phyloP scores from a whole-genome alignment of 2,888 invertebrate species.

The Diaphora mendica region DNA sequence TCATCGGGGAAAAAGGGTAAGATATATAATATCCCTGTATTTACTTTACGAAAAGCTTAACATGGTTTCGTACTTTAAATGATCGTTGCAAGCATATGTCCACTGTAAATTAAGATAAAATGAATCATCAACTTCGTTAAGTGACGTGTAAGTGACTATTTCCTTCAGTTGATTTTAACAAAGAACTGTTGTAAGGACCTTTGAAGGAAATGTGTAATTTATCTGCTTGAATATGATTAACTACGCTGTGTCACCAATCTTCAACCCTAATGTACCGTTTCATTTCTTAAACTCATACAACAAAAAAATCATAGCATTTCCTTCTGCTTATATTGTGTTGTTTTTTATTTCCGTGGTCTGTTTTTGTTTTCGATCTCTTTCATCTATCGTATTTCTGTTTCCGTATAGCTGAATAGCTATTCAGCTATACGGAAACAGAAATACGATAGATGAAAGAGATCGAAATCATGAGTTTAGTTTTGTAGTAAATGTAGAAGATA shows the following conservation, averaged over 20 bases:
- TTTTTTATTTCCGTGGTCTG: background rate
- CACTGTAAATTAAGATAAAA: slow-evolving; percentile 8
- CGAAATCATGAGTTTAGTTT: background rate
- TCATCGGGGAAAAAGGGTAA: background rate
- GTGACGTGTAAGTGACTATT: slow-evolving; percentile 37
- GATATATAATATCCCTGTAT: background rate
- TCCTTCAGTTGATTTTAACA: slow-evolving; percentile 32
- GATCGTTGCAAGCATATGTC: background rate
- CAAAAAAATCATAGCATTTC: background rate
- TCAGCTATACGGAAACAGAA: too few relatives aligned
- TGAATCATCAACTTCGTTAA: slow-evolving; percentile 23
- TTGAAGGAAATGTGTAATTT: slow-evolving; percentile 44
- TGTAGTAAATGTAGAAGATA: too few relatives aligned
- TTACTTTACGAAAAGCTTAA: too few relatives aligned
- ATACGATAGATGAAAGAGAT: too few relatives aligned
- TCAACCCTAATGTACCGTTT: background rate
- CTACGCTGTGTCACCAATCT: background rate
- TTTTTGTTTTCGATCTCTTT: background rate
- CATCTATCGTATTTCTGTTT: background rate
- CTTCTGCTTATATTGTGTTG: background rate
- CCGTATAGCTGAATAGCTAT: too few relatives aligned
- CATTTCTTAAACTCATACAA: background rate
- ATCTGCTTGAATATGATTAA: slow-evolving; percentile 34
- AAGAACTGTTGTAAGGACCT: slow-evolving; percentile 37
- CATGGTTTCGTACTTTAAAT: background rate